Evolutionary conservation across 1,140 invertebrate genomes (phyloP), one percentile per base, ranked within the genome.

Genomic region (Pseudoatta argentina): DNA sequence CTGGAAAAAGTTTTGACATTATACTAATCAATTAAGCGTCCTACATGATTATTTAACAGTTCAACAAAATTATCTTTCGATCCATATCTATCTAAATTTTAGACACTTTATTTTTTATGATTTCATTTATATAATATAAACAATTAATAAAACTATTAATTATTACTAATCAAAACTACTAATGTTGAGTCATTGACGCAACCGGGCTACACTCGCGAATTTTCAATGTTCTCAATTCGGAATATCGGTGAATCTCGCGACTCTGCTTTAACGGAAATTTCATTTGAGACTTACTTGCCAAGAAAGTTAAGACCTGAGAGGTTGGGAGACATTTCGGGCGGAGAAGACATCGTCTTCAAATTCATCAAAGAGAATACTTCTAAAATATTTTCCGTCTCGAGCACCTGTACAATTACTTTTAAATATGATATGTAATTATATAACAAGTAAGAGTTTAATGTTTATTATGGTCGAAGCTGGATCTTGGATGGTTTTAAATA

Each of bases 271-370:
- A 66, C 24, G 76, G 44, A 79, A 79, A 79, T 79, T 79, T 69
- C 64, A 79, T 79, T 79, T 53, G 63, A 55, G 48, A 53, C 63
- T 69, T 21, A 34, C 63, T 55, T 53, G 76, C 61, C 57, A 10
- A n/a, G 63, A 69, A 79, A 69, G 63, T 77, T 77, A 69, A 34
- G 24, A 39, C 53, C 53, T 39, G 73, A 77, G 73, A 76, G 63
- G 61, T 53, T 67, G 27, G 14, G 44, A 79, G 44, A 39, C 27
- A 79, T 27, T 34, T 69, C 14, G 77, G 10, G 27, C 44, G n/a
- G 24, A 39, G 10, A 44, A 44, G 57, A 69, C 61, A 34, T 66
- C n/a, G 34, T 39, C 12, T n/a, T 48, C 14, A 55, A 55, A 69
- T 53, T 79, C 14, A 34, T 53, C 77, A 53, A 69, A 67, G n/a